Percentiles rank a stretch among this genome's conserved stretches.
Evolutionary conservation across 2,113 vertebrate genomes (phyloP).

Genomic region (Paraplagusia blochii): DNA sequence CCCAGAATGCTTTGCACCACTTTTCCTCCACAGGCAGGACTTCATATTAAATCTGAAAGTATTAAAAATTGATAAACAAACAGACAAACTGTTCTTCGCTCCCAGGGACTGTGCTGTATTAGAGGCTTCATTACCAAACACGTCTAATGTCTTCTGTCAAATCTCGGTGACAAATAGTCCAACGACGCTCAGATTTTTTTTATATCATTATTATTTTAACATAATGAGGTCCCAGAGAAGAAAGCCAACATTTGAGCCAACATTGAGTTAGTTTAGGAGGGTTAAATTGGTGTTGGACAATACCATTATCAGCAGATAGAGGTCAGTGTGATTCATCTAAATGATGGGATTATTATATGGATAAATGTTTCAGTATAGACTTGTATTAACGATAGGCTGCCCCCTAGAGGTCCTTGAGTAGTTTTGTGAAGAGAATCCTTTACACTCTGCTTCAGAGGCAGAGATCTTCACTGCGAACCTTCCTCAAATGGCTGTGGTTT

Average conservation of each 20-base stretch:
- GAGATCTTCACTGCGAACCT: too few relatives aligned
- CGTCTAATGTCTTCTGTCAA: constrained; percentile 38
- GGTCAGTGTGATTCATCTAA: too few relatives aligned
- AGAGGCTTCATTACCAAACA: constrained; percentile 35
- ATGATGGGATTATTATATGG: too few relatives aligned
- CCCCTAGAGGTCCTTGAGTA: too few relatives aligned
- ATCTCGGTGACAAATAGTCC: constrained; percentile 41
- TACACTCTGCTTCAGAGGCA: too few relatives aligned
- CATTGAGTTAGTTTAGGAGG: constrained; percentile 26
- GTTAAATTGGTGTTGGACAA: constrained; percentile 44
- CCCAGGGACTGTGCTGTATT: constrained; percentile 50
- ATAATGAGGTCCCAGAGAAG: constrained; percentile 39
- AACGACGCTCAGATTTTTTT: constrained; percentile 29
- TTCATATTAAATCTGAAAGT: constrained; percentile 47
- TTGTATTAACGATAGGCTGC: too few relatives aligned
- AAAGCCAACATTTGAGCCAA: constrained; percentile 41
- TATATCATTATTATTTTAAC: constrained; percentile 48
- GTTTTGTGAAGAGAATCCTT: too few relatives aligned
- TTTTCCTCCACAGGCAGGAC: constrained; percentile 15
- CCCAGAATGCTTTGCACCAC: background rate
- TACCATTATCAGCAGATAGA: too few relatives aligned
- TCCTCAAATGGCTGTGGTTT: too few relatives aligned
- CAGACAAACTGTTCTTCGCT: constrained; percentile 55
- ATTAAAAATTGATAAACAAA: constrained; percentile 70
- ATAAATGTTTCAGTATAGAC: too few relatives aligned